phyloP scores from a whole-genome alignment of 2,888 invertebrate species.

The Zhuqinia jingwanae region DNA sequence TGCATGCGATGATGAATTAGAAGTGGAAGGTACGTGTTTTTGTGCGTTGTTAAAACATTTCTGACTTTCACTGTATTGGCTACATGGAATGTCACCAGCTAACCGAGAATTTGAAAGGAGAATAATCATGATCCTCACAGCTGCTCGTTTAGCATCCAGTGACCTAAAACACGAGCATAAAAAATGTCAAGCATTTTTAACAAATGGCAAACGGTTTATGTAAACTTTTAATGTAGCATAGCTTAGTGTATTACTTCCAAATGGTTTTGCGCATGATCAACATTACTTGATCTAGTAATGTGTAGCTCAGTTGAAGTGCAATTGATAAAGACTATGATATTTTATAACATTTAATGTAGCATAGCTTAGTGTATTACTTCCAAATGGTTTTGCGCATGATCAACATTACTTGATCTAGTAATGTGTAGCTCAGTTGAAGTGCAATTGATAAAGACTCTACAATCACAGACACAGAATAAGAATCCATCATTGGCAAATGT shows the following conservation, averaged over 20 bases:
- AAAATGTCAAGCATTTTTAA: no score
- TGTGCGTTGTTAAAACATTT: slow-evolving; percentile 54
- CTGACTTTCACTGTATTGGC: slow-evolving; percentile 76
- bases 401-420: slow-evolving; percentile 73
- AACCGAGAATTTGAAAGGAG: slow-evolving; percentile 75
- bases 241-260: no score
- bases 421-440: slow-evolving; percentile 72
- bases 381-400: slow-evolving; percentile 76
- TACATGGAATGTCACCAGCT: slow-evolving; percentile 72
- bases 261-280: slow-evolving; percentile 76
- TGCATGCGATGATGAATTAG: no score
- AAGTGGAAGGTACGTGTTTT: slow-evolving; percentile 21
- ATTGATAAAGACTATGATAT: slow-evolving; percentile 74
- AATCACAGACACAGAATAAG: slow-evolving; percentile 71
- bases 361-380: no score
- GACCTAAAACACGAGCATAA: no score
- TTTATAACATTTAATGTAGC: no score
- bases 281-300: no score
- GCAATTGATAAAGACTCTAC: slow-evolving; percentile 74
- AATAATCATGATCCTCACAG: slow-evolving; percentile 73
- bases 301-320: slow-evolving; percentile 75
- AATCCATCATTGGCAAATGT: slow-evolving; percentile 75
- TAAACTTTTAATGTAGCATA: no score
- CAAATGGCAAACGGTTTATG: no score
- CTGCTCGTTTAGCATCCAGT: slow-evolving; percentile 74